A percentile compares a stretch with the other conserved stretches of the same genome.
Evolutionary conservation across 2,797 vertebrate genomes (phyloP).

Genomic region (Microchirus variegatus): DNA sequence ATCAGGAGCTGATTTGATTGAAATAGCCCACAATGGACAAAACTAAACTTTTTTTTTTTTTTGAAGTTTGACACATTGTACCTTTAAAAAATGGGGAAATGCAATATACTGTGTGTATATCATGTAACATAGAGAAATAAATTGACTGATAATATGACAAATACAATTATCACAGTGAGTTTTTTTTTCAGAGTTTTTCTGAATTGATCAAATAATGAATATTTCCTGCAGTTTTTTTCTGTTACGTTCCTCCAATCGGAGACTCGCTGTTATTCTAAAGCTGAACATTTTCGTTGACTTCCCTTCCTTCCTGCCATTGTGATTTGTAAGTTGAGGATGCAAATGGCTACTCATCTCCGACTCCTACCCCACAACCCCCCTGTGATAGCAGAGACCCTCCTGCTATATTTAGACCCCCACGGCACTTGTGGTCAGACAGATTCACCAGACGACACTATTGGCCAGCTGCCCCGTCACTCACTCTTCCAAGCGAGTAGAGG

Average conservation of each 20-base stretch:
- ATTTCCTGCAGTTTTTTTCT: too few species aligned
- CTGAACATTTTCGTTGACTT: constrained; percentile 7
- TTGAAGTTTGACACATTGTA: too few species aligned
- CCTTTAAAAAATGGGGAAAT: constrained; percentile 26
- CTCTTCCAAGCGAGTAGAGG: constrained; percentile 49
- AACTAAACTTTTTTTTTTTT: too few species aligned
- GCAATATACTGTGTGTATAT: constrained; percentile 38
- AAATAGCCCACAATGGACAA: too few species aligned
- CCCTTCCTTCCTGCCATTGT: constrained; percentile 22
- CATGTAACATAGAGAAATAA: constrained; percentile 62
- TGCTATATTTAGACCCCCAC: constrained; percentile 75
- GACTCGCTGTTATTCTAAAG: not conserved
- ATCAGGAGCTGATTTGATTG: too few species aligned
- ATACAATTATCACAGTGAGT: not conserved
- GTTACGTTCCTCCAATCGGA: not conserved
- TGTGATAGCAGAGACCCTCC: constrained; percentile 77
- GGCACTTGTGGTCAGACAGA: constrained; percentile 69
- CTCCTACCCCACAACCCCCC: constrained; percentile 39
- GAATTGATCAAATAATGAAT: constrained; percentile 14
- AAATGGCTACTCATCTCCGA: constrained; percentile 69
- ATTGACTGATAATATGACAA: constrained; percentile 39
- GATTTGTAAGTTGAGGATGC: constrained; percentile 58
- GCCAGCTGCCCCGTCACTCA: constrained; percentile 73
- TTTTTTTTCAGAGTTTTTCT: too few species aligned
- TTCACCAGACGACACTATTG: constrained; percentile 65